phyloP scores from a whole-genome alignment of 2,797 vertebrate species.

The Spheniscus humboldti region DNA sequence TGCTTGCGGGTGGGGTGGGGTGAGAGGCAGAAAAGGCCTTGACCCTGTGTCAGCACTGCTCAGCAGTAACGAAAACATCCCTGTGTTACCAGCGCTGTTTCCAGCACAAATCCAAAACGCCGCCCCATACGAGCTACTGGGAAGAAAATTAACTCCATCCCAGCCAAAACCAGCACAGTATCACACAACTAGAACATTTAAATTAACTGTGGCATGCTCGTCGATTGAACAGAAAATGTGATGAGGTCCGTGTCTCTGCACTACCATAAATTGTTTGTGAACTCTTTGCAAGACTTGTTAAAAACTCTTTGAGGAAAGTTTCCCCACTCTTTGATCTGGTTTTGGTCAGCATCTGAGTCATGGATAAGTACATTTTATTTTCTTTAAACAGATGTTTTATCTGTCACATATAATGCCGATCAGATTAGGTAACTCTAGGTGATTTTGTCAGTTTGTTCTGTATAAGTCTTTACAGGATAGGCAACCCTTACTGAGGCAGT shows the following conservation, averaged over 20 bases:
- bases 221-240: neutral
- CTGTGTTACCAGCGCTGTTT: too few relatives aligned
- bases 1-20: too few relatives aligned
- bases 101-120: too few relatives aligned
- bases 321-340: slow-evolving; percentile 14
- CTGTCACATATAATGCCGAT: slow-evolving; percentile 54
- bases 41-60: too few relatives aligned
- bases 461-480: slow-evolving; percentile 37
- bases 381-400: slow-evolving; percentile 54
- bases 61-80: too few relatives aligned
- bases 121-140: too few relatives aligned
- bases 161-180: too few relatives aligned
- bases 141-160: too few relatives aligned
- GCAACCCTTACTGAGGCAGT: neutral
- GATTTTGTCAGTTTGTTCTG: slow-evolving; percentile 53
- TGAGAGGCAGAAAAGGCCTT: too few relatives aligned
- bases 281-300: neutral
- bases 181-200: neutral
- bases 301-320: neutral
- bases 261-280: neutral
- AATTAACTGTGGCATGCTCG: neutral
- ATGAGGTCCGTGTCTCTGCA: neutral
- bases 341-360: slow-evolving; percentile 24
- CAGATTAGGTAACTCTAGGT: slow-evolving; percentile 61
- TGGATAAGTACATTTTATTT: slow-evolving; percentile 33